Evolutionary conservation across 1,140 invertebrate genomes (phyloP), one percentile per base, ranked within the genome.

Genomic region (Rhynchophorus ferrugineus): DNA sequence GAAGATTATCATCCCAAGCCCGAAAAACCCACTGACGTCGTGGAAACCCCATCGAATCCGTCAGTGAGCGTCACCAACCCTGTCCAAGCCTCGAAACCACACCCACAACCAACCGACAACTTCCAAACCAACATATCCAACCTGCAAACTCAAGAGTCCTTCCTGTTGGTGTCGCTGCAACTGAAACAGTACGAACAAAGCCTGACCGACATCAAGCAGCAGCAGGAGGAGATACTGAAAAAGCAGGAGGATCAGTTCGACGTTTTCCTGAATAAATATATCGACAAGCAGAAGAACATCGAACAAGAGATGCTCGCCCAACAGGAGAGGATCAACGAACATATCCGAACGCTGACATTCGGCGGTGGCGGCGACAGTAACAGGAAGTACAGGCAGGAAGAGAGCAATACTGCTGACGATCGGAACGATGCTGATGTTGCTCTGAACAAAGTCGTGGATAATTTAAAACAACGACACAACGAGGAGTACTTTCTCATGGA

Each of bases 401-500:
- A 43, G 22, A 38, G 24, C 3, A 20, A 9, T 16, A 18, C 34
- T 38, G 50, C 55, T 22, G 43, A 58, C 17, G 24, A 42, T 34
- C 17, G 36, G 21, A 54, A 60, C 21, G 29, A 46, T 14, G n/a
- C 37, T 18, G 46, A 43, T 36, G 56, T 62, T 37, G 59, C 61
- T 22, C 55, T 49, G n/a, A 24, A 39, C 7, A 58, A 57, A 34
- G 41, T 62, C 64, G 61, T 69, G 3, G 65, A 66, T 35, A 61
- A 64, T 1, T 60, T 75, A 29, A 64, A 70, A 49, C 64, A 74
- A 36, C 67, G 73, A 42, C 75, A 75, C 19, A 56, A 75, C 36
- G 71, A 73, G 44, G 74, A 76, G 59, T 65, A 74, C 11, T 73
- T 75, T 56, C 61, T 76, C 44, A 63, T 75, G 33, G 73, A 76